Conservation (phyloP, 2,113 vertebrate genomes). For the Polypterus bichir region DNA sequence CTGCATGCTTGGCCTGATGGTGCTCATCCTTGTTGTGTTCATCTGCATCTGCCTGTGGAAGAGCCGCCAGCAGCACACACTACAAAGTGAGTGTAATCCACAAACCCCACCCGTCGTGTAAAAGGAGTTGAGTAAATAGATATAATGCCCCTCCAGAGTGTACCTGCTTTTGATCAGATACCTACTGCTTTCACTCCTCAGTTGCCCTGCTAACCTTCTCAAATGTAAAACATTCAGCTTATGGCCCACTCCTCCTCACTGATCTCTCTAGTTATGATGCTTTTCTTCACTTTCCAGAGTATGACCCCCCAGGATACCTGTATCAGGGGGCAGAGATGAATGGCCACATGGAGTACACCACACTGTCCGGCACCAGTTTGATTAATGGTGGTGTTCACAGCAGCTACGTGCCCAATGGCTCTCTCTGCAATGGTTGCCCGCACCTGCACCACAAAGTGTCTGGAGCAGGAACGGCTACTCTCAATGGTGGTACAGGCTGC, state of each 20-base stretch:
- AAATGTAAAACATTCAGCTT: no score
- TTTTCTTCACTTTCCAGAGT: slow-evolving; percentile 47
- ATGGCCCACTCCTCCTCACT: no score
- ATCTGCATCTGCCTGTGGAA: slow-evolving; percentile 93
- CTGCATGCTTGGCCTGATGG: slow-evolving; percentile 79
- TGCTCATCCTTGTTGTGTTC: slow-evolving; percentile 81
- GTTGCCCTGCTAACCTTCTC: no score
- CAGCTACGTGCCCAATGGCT: slow-evolving; percentile 47
- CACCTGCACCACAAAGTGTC: slow-evolving; percentile 69
- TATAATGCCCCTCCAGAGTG: no score
- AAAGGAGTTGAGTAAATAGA: no score
- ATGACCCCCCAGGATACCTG: slow-evolving; percentile 76
- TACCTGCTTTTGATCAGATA: no score
- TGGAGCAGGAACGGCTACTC: slow-evolving; percentile 43
- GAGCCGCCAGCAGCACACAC: slow-evolving; percentile 73
- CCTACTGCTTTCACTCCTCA: no score
- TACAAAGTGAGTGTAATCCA: slow-evolving; percentile 75
- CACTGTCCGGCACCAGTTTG: slow-evolving; percentile 48
- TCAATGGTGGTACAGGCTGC: slow-evolving; percentile 52
- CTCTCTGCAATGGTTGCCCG: slow-evolving; percentile 58
- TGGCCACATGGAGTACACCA: slow-evolving; percentile 71
- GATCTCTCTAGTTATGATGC: no score
- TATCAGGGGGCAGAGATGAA: slow-evolving; percentile 70
- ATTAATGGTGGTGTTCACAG: slow-evolving; percentile 58
- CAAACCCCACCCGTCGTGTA: no score